A percentile compares a stretch with the other conserved stretches of the same genome.
Conservation (phyloP, 2,888 invertebrate species). For the Cheilosia grossa region DNA sequence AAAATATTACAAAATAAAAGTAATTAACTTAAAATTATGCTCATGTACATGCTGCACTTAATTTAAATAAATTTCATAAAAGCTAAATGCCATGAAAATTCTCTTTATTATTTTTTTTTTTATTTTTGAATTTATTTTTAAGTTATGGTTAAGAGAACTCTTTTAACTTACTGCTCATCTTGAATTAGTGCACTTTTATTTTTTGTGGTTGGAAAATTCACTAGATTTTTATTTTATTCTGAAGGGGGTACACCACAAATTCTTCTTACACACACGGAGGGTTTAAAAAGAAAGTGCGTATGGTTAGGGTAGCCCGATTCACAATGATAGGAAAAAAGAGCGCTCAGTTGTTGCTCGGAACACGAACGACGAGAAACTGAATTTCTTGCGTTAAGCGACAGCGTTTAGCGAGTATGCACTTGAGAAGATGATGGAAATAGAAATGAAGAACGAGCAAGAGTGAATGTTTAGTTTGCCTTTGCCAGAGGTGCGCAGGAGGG, state of each 20-base stretch:
- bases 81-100: constrained; percentile 37
- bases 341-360: constrained; percentile 77
- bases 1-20: constrained; percentile 18
- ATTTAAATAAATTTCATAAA: constrained; percentile 37
- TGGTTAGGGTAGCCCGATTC: constrained; percentile 55
- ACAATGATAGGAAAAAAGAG: constrained; percentile 22
- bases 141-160: constrained; percentile 50
- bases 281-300: constrained; percentile 63
- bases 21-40: constrained; percentile 16
- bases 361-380: constrained; percentile 79
- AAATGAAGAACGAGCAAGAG: constrained; percentile 38
- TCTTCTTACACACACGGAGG: constrained; percentile 53
- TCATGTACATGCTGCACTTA: constrained; percentile 62
- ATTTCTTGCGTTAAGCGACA: constrained; percentile 38
- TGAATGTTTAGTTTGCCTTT: constrained; percentile 37
- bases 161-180: constrained; percentile 79
- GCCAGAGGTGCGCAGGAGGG: constrained; percentile 20
- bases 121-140: constrained; percentile 22
- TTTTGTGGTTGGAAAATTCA: constrained; percentile 63
- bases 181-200: constrained; percentile 72
- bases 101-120: constrained; percentile 44
- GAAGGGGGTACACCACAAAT: constrained; percentile 19
- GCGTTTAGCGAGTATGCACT: constrained; percentile 45
- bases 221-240: constrained; percentile 49
- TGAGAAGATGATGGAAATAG: constrained; percentile 72